Base-by-base conservation (phyloP, 2,113 vertebrate genomes). In the Scomber scombrus region DNA sequence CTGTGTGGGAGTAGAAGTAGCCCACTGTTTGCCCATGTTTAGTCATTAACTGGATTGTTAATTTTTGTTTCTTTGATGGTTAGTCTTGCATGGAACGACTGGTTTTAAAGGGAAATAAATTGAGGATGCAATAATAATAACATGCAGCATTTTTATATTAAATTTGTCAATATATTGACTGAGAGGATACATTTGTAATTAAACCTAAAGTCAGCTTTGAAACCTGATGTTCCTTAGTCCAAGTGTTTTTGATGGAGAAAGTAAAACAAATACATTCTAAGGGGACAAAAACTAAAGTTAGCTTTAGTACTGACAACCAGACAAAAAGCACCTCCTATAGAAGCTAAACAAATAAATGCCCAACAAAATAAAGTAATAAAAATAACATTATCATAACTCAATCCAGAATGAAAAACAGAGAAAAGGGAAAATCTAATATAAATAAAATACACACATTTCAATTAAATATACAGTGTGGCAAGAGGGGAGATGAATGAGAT, bases 1-100 rank as follows among this genome's bases (percentile, higher is more conserved):
- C 91, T 93, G 90, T 81, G 91, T 79, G 85, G 75, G 85, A 60
- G 73, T 61, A 62, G 80, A 67, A 91, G 90, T 88, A 87, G 56
- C 79, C 80, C 82, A 58, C 74, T 84, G 88, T 91, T 87, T 92
- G 92, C 76, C 66, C 61, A 45, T 3, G 65, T 84, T 90, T 68
- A 87, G 71, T 71, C 65, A 85, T 87, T 82, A 86, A 78, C 85
- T 68, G 6, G 5, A 18, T 40, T 1, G 63, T 70, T 80, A 78
- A 56, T 74, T 85, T 85, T 34, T 78, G 68, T 31, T 67, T 52
- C 75, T 89, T 87, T 89, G 81, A 87, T 87, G 84, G 60, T 63
- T 58, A 66, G 63, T 46, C 31, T 46, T 64, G 75, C 73, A 75
- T n/a, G 31, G 12, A 21, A 50, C 55, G 15, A 66, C 58, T 61